These are phyloP conservation scores for Araneus ventricosus DNA, from an alignment of 1,140 invertebrate genomes.

Conservation along the genomic window DNA sequence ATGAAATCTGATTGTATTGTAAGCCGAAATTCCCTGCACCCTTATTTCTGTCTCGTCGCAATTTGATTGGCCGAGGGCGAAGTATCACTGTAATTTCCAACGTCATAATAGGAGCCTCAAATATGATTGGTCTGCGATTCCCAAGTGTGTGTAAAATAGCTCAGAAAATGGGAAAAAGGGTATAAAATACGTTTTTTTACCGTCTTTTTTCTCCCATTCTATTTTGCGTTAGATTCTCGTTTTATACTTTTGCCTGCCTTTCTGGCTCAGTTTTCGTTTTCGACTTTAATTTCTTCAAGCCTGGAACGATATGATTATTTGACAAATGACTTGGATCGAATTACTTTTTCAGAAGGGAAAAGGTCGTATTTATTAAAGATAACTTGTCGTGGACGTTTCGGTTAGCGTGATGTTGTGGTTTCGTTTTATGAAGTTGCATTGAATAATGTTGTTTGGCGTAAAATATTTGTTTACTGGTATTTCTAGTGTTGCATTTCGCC, in stretches of 20 bases:
- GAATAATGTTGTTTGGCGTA: not conserved
- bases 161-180: slow-evolving; percentile 62
- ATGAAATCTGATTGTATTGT: slow-evolving; percentile 74
- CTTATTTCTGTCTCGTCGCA: slow-evolving; percentile 71
- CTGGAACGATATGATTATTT: not conserved
- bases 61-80: slow-evolving; percentile 71
- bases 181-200: slow-evolving; percentile 54
- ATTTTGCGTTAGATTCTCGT: not conserved
- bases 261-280: slow-evolving; percentile 26
- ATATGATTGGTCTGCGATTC: slow-evolving; percentile 67
- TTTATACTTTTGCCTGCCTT: not conserved
- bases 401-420: not conserved
- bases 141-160: slow-evolving; percentile 73
- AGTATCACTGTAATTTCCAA: slow-evolving; percentile 74
- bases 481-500: too few relatives aligned
- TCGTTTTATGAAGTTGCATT: not conserved
- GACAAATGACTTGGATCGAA: not conserved
- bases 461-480: too few relatives aligned
- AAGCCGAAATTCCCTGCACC: slow-evolving; percentile 71
- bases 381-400: not conserved
- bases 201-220: not conserved
- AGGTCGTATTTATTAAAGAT: not conserved
- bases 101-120: slow-evolving; percentile 72
- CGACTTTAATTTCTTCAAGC: slow-evolving; percentile 28
- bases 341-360: not conserved